A percentile compares a stretch with the other conserved stretches of the same genome.
phyloP scores from a whole-genome alignment of 2,888 invertebrate species.

The Eilema caniola region DNA sequence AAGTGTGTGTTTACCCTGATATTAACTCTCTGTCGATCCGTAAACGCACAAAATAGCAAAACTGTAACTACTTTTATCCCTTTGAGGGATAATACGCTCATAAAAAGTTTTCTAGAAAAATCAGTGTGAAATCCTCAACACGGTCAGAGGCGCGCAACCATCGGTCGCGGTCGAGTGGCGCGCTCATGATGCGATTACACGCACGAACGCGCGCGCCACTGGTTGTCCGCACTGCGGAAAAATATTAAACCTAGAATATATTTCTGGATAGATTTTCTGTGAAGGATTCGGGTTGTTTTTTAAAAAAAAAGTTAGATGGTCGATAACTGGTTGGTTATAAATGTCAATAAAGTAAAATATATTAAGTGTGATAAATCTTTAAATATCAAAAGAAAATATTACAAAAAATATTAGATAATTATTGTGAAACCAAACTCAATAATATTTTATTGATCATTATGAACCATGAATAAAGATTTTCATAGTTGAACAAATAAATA shows the following conservation, averaged over 20 bases:
- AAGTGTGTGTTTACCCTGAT: neutral
- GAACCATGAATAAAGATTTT: too few relatives aligned
- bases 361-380: neutral
- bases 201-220: constrained; percentile 53
- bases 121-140: constrained; percentile 27
- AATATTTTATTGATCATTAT: too few relatives aligned
- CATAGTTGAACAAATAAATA: neutral
- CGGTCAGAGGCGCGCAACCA: constrained; percentile 77
- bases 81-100: constrained; percentile 4
- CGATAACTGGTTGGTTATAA: too few relatives aligned
- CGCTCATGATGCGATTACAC: constrained; percentile 70
- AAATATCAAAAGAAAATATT: neutral
- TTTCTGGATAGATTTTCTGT: constrained; percentile 28
- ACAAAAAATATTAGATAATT: neutral
- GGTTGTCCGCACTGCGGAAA: constrained; percentile 47
- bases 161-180: constrained; percentile 61
- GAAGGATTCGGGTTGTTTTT: constrained; percentile 1
- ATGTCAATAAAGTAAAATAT: too few relatives aligned
- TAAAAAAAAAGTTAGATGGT: too few relatives aligned
- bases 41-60: neutral
- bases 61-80: neutral
- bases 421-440: too few relatives aligned
- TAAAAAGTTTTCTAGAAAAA: constrained; percentile 25
- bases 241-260: constrained; percentile 32
- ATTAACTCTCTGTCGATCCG: neutral